Conservation (phyloP, 2,888 invertebrate species). For the Liodrosophila aerea region DNA sequence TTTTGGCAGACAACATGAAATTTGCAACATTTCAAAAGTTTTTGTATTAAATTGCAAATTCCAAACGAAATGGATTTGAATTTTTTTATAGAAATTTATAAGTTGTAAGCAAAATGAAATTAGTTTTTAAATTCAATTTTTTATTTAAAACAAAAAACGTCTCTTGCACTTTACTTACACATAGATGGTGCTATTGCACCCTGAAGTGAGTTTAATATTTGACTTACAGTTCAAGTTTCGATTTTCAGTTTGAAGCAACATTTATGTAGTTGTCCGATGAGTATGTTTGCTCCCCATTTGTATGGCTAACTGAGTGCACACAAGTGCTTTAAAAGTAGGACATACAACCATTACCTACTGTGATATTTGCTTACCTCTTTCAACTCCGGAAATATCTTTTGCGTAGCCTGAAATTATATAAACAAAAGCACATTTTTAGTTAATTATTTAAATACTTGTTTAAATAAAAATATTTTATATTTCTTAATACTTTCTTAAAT, state of each 20-base stretch:
- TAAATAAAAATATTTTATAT: conserved; percentile 32
- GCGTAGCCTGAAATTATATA: conserved; percentile 84
- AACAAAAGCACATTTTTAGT: conserved; percentile 42
- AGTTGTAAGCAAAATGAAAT: not conserved
- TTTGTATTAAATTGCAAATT: conserved; percentile 29
- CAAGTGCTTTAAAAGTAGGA: conserved; percentile 4
- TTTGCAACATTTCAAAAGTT: conserved; percentile 27
- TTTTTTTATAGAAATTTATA: not conserved
- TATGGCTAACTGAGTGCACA: conserved; percentile 23
- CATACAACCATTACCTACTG: no score
- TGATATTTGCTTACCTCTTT: conserved; percentile 82
- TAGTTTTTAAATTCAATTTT: not conserved
- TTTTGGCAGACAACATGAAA: conserved; percentile 30
- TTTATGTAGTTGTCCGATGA: conserved; percentile 9
- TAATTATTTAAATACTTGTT: conserved; percentile 34
- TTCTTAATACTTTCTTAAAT: conserved; percentile 37
- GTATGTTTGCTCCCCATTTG: conserved; percentile 17
- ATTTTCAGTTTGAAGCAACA: not conserved
- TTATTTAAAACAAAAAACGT: no score
- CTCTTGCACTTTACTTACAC: not conserved
- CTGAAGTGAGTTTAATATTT: conserved; percentile 10
- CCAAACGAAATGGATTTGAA: conserved; percentile 5
- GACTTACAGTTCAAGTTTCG: conserved; percentile 10
- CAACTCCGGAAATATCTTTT: conserved; percentile 83
- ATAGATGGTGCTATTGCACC: not conserved